Evolutionary conservation across 1,140 invertebrate genomes (phyloP), one percentile per base, ranked within the genome.

Genomic region (Drosophila guanche): DNA sequence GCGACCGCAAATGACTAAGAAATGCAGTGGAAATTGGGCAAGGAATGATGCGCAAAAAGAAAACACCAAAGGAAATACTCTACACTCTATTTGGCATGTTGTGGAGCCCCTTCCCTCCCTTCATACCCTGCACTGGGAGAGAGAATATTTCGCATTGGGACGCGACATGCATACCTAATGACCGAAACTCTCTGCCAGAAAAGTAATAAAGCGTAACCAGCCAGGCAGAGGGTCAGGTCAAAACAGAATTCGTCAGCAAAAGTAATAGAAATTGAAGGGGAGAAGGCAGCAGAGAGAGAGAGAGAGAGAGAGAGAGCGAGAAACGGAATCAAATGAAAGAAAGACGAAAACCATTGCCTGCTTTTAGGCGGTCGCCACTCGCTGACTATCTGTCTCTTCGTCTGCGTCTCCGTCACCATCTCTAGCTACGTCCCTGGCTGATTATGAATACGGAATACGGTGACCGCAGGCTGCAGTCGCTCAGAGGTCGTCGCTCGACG

Each of bases 161-260:
- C 79, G 79, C 74, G 69, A 37, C 50, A 40, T 78, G 79, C 69
- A 83, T 83, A 83, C 51, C 60, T 75, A 83, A 83, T 83, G 63
- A 53, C 54, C 67, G 68, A 72, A 45, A 58, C 79, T 47, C 46
- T 55, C 73, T 55, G 48, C 58, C 37, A 48, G 52, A 83, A 67
- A 78, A 74, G 74, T 81, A 83, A 83, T 83, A 83, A 83, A 83
- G 79, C 78, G 78, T 83, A 60, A 68, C 79, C 56, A 62, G 59
- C 51, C 54, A 78, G 60, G 47, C 63, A 67, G 42, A 50, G 33
- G 33, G 33, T 37, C 33, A 37, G 33, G 27, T 69, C 74, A 83
- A 78, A 83, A 69, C 50, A 65, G 70, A 71, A 83, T 83, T 53
- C 79, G 79, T 83, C 79, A 78, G 79, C 58, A 83, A 60, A 67